A percentile compares a stretch with the other conserved stretches of the same genome.
phyloP scores from a whole-genome alignment of 2,797 vertebrate genomes.

The Todus mexicanus region DNA sequence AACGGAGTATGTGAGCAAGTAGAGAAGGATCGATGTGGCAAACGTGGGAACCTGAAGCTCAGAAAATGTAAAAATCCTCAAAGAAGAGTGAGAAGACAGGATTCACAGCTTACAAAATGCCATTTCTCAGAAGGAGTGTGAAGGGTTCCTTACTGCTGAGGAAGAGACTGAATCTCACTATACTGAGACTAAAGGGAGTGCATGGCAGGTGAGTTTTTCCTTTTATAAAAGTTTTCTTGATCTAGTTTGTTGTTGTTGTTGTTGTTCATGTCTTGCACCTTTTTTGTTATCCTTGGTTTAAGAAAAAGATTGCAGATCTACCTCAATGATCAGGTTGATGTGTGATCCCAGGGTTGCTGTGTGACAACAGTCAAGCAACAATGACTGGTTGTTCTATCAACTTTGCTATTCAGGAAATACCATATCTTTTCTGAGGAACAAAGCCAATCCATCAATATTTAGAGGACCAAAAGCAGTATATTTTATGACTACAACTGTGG shows the following conservation, averaged over 20 bases:
- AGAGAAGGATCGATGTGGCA: not conserved
- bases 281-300: not conserved
- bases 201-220: not conserved
- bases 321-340: not conserved
- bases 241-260: not conserved
- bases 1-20: not conserved
- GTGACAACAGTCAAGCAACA: no score
- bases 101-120: not conserved
- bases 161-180: not conserved
- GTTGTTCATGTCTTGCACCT: not conserved
- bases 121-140: not conserved
- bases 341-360: not conserved
- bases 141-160: not conserved
- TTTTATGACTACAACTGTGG: not conserved
- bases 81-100: not conserved
- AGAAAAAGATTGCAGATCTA: not conserved
- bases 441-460: not conserved
- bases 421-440: not conserved
- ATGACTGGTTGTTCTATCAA: not conserved
- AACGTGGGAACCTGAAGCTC: not conserved
- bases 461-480: not conserved
- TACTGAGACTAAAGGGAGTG: not conserved
- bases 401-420: not conserved
- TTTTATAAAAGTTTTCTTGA: not conserved
- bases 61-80: not conserved